Conservation (phyloP, 2,888 invertebrate genomes). For the Parascotia fuliginaria region DNA sequence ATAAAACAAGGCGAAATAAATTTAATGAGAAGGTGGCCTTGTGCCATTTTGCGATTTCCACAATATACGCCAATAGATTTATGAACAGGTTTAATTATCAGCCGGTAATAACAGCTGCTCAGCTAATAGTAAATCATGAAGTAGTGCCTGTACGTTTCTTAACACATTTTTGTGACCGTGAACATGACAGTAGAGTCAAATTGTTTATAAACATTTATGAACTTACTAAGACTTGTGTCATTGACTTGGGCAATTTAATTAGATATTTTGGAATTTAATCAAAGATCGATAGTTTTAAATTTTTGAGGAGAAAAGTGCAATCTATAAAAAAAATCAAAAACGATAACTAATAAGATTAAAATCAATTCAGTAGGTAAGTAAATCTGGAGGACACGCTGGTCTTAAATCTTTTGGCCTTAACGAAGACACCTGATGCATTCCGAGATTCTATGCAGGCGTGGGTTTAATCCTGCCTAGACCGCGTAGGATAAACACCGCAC, state of each 20-base stretch:
- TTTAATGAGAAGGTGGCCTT: slow-evolving; percentile 56
- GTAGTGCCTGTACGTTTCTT: background rate
- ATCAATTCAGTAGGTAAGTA: slow-evolving; percentile 2
- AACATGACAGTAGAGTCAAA: background rate
- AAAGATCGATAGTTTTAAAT: background rate
- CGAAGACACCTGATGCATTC: slow-evolving; percentile 23
- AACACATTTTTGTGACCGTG: background rate
- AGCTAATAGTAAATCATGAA: slow-evolving; percentile 1
- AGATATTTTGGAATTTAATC: background rate
- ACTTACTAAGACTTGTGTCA: background rate
- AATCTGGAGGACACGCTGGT: slow-evolving; percentile 15
- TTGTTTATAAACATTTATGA: background rate
- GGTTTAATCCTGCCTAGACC: slow-evolving; percentile 51
- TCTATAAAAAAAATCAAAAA: too few species aligned
- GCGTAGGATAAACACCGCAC: slow-evolving; percentile 50
- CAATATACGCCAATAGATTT: slow-evolving; percentile 37
- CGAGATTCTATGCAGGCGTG: slow-evolving; percentile 33
- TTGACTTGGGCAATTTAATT: background rate
- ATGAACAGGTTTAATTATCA: slow-evolving; percentile 40
- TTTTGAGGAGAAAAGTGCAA: background rate
- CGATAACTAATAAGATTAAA: too few species aligned
- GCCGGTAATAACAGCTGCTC: slow-evolving; percentile 22
- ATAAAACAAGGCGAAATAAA: slow-evolving; percentile 58
- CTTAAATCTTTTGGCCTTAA: slow-evolving; percentile 22
- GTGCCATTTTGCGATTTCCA: slow-evolving; percentile 53